A percentile compares a stretch with the other conserved stretches of the same genome.
Evolutionary conservation across 2,888 invertebrate species (phyloP).

Genomic region (Agonum fuliginosum): DNA sequence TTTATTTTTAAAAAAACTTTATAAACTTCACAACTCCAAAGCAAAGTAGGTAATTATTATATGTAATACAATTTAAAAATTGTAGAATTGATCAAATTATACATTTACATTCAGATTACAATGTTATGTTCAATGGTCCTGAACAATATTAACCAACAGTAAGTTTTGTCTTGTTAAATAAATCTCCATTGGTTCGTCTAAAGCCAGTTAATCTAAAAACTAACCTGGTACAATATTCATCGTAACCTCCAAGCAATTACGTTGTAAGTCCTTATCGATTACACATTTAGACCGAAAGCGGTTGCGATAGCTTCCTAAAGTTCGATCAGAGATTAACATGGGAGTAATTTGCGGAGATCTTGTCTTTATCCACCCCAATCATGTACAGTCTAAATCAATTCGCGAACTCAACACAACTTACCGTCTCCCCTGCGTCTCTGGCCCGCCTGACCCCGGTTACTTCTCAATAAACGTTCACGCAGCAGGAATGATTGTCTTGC

Average conservation of each 20-base stretch:
- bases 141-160: too few relatives aligned
- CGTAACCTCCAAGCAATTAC: slow-evolving; percentile 42
- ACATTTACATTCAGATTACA: too few relatives aligned
- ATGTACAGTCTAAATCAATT: slow-evolving; percentile 58
- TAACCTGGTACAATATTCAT: slow-evolving; percentile 36
- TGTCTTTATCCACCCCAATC: slow-evolving; percentile 60
- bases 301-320: slow-evolving; percentile 54
- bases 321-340: slow-evolving; percentile 59
- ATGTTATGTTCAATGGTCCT: too few relatives aligned
- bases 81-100: too few relatives aligned
- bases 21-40: too few relatives aligned
- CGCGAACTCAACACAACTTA: slow-evolving; percentile 49
- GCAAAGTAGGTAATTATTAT: too few relatives aligned
- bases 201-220: slow-evolving; percentile 44
- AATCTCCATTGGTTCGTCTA: background rate
- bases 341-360: slow-evolving; percentile 56
- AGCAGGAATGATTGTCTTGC: background rate
- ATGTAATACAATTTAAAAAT: too few relatives aligned
- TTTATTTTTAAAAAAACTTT: too few relatives aligned
- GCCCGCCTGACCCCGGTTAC: background rate
- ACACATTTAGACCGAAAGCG: slow-evolving; percentile 54
- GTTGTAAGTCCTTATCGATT: slow-evolving; percentile 54
- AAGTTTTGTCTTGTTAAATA: background rate
- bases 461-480: slow-evolving; percentile 25
- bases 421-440: background rate